Base-by-base conservation (phyloP, 2,113 vertebrate genomes). In the Gymnobelideus leadbeateri region DNA sequence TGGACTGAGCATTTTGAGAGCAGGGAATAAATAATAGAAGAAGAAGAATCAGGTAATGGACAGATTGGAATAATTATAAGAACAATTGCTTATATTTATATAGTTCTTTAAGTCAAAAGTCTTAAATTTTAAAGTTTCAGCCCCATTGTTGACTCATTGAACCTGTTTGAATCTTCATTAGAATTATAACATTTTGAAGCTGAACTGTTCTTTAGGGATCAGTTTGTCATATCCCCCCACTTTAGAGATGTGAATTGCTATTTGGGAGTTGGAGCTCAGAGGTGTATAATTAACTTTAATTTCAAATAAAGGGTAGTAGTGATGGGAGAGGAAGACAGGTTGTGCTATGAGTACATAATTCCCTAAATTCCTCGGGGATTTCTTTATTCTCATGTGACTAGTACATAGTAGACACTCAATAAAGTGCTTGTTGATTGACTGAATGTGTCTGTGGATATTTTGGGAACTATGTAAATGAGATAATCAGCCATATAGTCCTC, bases 1-100 rank as follows among this genome's bases (percentile, higher is more conserved):
- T 95, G 90, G 92, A 95, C n/a, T 92, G 77, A 93, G 89, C 47
- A 37, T 43, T 54, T 93, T 61, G 77, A 21, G 51, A 23, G 16
- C 3, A 49, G 46, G 61, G 91, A 77, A 93, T 28, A 23, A 91
- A 84, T 93, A 25, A 25, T 16, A 49, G 55, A 92, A 95, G 47
- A 11, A 57, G n/a, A 92, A 51, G 37, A 89, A 91, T 91, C 52
- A 95, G 53, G 14, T 31, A 93, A 37, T 23, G 43, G 43, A 53
- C 51, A 21, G 7, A 43, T 84, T 8, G 68, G n/a, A 84, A 43
- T 84, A 43, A 84, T 84, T 43, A 84, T 43, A 23, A 77, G 61
- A 77, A 2, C 7, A 43, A 43, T 43, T 12, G 43, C 0, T 84
- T 43, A 43, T 7, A 43, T 84, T 84, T 43, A 21, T 16, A 43